Evolutionary conservation across 2,797 vertebrate genomes (phyloP).

Genomic region (Garrulus glandarius): DNA sequence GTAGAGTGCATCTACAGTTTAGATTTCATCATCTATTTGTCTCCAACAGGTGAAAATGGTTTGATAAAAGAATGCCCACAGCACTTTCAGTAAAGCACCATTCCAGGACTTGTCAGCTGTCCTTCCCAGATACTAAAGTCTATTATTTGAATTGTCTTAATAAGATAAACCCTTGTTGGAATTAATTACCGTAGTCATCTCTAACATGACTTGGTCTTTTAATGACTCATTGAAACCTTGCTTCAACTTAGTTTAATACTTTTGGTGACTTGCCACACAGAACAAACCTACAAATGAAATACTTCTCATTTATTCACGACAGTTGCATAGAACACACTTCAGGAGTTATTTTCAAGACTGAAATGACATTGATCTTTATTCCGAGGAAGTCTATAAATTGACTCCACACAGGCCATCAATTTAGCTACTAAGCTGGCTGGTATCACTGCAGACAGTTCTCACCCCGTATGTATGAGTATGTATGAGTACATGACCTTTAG

Average conservation of each 20-base stretch:
- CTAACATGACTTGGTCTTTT: neutral
- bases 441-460: neutral
- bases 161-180: neutral
- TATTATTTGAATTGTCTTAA: neutral
- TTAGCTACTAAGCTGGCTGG: neutral
- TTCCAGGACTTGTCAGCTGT: neutral
- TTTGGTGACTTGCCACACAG: neutral
- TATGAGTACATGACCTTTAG: neutral
- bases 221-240: neutral
- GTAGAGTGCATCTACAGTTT: neutral
- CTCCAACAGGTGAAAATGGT: neutral
- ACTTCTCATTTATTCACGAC: neutral
- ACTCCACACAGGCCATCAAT: neutral
- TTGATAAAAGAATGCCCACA: neutral
- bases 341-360: neutral
- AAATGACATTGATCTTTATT: neutral
- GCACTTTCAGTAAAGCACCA: neutral
- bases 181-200: neutral
- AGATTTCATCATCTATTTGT: neutral
- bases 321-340: neutral
- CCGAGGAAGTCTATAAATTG: neutral
- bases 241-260: neutral
- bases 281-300: neutral
- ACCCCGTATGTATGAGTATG: neutral
- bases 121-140: neutral